Evolutionary conservation across 2,797 vertebrate genomes (phyloP).

Genomic region (Hippoglossus hippoglossus): DNA sequence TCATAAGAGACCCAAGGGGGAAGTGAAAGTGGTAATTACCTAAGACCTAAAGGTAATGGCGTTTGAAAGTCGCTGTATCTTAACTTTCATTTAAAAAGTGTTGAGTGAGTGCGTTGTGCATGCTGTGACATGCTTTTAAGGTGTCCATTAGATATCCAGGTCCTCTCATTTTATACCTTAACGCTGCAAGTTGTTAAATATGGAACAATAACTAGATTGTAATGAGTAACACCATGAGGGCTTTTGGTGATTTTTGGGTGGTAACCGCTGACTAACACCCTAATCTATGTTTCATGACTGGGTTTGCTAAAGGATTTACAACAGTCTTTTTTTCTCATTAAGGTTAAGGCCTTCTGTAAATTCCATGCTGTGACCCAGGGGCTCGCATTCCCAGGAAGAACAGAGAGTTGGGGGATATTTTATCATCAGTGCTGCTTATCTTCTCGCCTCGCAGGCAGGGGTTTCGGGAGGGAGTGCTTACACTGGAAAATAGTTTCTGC

Average conservation of each 20-base stretch:
- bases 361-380: constrained; percentile 45
- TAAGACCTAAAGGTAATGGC: constrained; percentile 47
- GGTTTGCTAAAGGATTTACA: constrained; percentile 47
- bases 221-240: constrained; percentile 17
- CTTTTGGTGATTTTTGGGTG: constrained; percentile 26
- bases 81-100: constrained; percentile 57
- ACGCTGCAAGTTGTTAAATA: constrained; percentile 29
- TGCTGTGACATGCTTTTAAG: constrained; percentile 42
- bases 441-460: constrained; percentile 25
- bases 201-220: constrained; percentile 54
- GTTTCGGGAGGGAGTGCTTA: constrained; percentile 42
- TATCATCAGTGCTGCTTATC: constrained; percentile 41
- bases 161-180: constrained; percentile 19
- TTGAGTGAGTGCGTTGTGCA: constrained; percentile 47
- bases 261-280: constrained; percentile 49
- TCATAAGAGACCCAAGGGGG: constrained; percentile 40
- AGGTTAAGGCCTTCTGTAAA: constrained; percentile 49
- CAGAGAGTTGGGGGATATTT: constrained; percentile 43
- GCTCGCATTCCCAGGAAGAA: constrained; percentile 31
- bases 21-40: constrained; percentile 69
- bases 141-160: constrained; percentile 29
- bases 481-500: constrained; percentile 41
- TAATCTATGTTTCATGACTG: constrained; percentile 49
- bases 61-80: constrained; percentile 61
- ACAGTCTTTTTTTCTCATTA: constrained; percentile 46